Conservation (phyloP, 2,888 invertebrate species). For the Pegoplata infirma region DNA sequence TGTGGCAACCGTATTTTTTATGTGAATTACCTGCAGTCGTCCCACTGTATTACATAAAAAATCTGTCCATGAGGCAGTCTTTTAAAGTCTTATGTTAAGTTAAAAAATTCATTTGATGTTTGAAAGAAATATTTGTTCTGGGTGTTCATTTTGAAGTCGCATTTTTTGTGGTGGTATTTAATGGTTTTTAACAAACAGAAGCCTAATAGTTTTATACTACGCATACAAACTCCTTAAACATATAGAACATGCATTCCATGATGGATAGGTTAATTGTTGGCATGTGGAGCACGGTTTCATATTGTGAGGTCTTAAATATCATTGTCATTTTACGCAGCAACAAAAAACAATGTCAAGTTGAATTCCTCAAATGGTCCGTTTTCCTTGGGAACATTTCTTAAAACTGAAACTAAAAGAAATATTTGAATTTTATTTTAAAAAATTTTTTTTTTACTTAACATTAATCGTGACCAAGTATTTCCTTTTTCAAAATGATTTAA, state of each 20-base stretch:
- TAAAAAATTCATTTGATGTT: conserved; percentile 12
- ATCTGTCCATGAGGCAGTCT: background rate
- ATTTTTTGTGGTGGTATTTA: conserved; percentile 33
- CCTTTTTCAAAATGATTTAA: conserved; percentile 43
- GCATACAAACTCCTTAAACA: background rate
- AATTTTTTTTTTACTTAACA: conserved; percentile 39
- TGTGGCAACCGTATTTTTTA: too few relatives aligned
- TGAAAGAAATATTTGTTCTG: conserved; percentile 25
- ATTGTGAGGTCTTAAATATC: conserved; percentile 60
- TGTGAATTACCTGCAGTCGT: too few relatives aligned
- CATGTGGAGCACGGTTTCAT: conserved; percentile 59
- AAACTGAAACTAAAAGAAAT: too few relatives aligned
- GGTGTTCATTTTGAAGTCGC: conserved; percentile 37
- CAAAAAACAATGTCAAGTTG: conserved; percentile 18
- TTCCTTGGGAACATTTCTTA: background rate
- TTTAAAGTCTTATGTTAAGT: conserved; percentile 8
- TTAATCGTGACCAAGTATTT: conserved; percentile 25
- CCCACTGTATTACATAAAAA: conserved; percentile 24
- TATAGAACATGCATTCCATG: conserved; percentile 36
- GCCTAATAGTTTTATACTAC: conserved; percentile 36
- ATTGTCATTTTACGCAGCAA: conserved; percentile 31
- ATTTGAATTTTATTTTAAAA: background rate
- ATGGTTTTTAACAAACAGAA: conserved; percentile 55
- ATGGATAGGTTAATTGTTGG: conserved; percentile 63
- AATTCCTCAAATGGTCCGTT: background rate